A percentile compares a stretch with the other conserved stretches of the same genome.
Conservation (phyloP, 1,140 invertebrate species). For the Aphaenogaster rudis region DNA sequence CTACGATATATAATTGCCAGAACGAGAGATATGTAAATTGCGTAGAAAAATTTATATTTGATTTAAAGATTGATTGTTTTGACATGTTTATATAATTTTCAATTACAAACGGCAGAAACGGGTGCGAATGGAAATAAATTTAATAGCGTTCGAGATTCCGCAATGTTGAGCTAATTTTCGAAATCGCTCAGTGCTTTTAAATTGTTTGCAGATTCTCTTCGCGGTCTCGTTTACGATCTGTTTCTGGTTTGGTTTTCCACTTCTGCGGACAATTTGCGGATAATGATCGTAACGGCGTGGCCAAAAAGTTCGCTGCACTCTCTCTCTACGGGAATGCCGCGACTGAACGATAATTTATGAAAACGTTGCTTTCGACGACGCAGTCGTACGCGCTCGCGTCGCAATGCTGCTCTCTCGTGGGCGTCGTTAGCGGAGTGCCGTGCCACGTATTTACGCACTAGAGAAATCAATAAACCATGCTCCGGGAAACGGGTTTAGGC, state of each 20-base stretch:
- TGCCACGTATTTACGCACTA: slow-evolving; percentile 71
- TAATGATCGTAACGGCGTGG: slow-evolving; percentile 45
- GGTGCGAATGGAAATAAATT: neutral
- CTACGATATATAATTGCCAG: neutral
- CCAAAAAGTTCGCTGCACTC: slow-evolving; percentile 46
- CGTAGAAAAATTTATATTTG: neutral
- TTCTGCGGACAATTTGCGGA: slow-evolving; percentile 57
- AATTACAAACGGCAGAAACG: neutral
- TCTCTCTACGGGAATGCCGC: neutral
- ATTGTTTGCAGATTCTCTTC: slow-evolving; percentile 40
- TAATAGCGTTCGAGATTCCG: neutral
- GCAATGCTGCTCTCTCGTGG: slow-evolving; percentile 51
- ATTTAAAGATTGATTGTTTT: neutral
- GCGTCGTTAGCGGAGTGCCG: slow-evolving; percentile 67
- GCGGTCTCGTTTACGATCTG: slow-evolving; percentile 16
- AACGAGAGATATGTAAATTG: neutral
- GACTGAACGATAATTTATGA: slow-evolving; percentile 66
- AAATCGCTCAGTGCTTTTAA: slow-evolving; percentile 10
- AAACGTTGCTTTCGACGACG: slow-evolving; percentile 62
- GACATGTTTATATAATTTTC: neutral
- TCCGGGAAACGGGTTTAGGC: slow-evolving; percentile 67
- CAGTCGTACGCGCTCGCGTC: slow-evolving; percentile 32
- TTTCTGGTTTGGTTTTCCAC: slow-evolving; percentile 35
- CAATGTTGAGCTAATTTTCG: slow-evolving; percentile 10
- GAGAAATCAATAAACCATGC: slow-evolving; percentile 75